Conservation (phyloP, 1,140 invertebrate species). For the Zaprionus taronus region DNA sequence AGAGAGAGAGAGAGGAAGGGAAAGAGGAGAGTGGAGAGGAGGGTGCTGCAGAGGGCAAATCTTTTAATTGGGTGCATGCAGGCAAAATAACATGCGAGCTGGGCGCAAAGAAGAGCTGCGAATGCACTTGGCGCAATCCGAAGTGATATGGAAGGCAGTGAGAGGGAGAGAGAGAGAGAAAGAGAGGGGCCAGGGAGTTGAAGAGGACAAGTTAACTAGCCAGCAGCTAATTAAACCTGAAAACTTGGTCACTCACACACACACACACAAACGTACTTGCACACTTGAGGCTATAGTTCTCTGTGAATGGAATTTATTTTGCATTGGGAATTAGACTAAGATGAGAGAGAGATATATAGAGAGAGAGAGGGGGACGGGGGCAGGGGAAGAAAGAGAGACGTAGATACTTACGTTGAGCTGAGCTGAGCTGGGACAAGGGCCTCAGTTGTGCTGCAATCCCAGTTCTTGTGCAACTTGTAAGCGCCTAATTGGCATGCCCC, state of each 20-base stretch:
- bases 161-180: not conserved
- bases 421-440: conserved; percentile 2
- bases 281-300: conserved; percentile 11
- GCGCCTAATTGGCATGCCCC: conserved; percentile 64
- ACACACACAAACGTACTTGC: conserved; percentile 11
- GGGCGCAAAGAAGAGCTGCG: conserved; percentile 58
- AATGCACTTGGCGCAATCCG: not conserved
- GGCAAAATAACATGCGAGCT: conserved; percentile 80
- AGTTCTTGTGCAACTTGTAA: conserved; percentile 64
- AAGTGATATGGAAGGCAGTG: not conserved
- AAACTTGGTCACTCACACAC: conserved; percentile 68
- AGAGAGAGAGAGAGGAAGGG: not conserved
- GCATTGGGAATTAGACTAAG: conserved; percentile 75
- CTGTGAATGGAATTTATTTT: conserved; percentile 61
- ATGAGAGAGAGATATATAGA: conserved; percentile 50
- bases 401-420: not conserved
- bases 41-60: conserved; percentile 45
- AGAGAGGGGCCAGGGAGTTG: not conserved
- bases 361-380: conserved; percentile 21
- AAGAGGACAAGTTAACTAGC: conserved; percentile 73
- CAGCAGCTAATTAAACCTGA: conserved; percentile 79
- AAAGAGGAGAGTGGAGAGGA: conserved; percentile 5
- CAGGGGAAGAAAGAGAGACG: not conserved
- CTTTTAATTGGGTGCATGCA: conserved; percentile 82
- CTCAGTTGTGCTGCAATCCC: conserved; percentile 4